Evolutionary conservation across 2,888 invertebrate genomes (phyloP), one percentile per base, ranked within the genome.

Genomic region (Amaurobius ferox): DNA sequence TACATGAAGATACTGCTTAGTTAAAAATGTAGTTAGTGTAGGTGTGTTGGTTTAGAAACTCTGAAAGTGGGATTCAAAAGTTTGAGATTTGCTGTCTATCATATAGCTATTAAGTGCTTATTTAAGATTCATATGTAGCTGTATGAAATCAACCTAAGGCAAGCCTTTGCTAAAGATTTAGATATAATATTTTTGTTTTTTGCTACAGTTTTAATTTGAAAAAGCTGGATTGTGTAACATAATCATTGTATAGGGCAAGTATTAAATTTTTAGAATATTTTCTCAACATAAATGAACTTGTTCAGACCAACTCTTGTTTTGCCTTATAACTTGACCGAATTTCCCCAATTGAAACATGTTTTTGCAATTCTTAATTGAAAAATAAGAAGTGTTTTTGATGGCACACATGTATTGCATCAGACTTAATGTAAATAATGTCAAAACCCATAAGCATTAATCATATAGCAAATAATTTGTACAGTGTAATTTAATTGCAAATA

Each of bases 401-500:
- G 55, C 55, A 55, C 23, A 23, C 23, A 23, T 55, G 55, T 55
- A 55, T 55, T 55, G 23, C 55, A 55, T 55, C 55, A n/a, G 23
- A 55, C 55, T 55, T 55, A 55, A 55, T 55, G 55, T 55, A 55
- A 55, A 55, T 55, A 35, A 55, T 55, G 55, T 55, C 23, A 55
- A 55, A 55, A 55, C 19, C 55, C 55, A 55, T 55, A 23, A 55
- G 55, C 23, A 55, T 55, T 5, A 55, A 55, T 55, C 55, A 55
- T 55, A 55, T 55, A 23, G 55, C 68, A 48, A 39, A 55, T 68
- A 48, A 72, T 77, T 66, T 83, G 77, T 83, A 77, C 67, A 83
- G 77, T 83, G 44, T 83, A 83, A 74, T 83, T 81, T 77, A 44
- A 81, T 76, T 80, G 29, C 40, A 55, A 55, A 55, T 55, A 55